phyloP scores from a whole-genome alignment of 1,140 invertebrate species.

The Heliconius hermathena region DNA sequence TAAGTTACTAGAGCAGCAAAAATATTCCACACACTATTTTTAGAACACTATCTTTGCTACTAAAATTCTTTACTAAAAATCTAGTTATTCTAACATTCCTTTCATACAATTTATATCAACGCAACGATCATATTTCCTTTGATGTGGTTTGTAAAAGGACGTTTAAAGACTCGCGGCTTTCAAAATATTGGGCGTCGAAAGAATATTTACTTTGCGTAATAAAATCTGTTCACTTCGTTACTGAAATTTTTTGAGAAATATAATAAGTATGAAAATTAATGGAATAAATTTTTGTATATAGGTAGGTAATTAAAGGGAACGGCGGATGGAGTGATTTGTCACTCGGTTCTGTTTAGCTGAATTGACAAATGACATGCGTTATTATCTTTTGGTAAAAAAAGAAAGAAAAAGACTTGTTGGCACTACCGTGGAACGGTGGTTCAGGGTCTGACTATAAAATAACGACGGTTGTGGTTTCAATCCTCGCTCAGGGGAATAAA shows the following conservation, averaged over 20 bases:
- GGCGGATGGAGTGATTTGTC: background rate
- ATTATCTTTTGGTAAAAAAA: no score
- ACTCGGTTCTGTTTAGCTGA: no score
- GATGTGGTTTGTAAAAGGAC: slow-evolving; percentile 7
- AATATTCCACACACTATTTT: background rate
- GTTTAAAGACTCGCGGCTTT: slow-evolving; percentile 1
- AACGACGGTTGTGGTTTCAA: no score
- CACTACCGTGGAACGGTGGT: no score
- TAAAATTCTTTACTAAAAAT: background rate
- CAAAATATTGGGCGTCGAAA: slow-evolving; percentile 1
- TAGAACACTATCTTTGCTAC: background rate
- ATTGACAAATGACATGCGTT: no score
- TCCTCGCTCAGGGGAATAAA: no score
- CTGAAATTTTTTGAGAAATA: background rate
- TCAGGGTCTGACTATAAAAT: no score
- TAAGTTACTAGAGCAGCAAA: background rate
- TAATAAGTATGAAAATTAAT: background rate
- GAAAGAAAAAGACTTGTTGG: no score
- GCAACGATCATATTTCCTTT: slow-evolving; percentile 12
- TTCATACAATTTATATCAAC: slow-evolving; percentile 12
- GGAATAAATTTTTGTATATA: background rate
- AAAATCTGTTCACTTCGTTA: slow-evolving; percentile 12
- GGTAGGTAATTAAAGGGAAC: background rate
- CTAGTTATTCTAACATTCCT: background rate
- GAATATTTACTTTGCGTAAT: slow-evolving; percentile 18